Conservation (phyloP, 2,113 vertebrate genomes). For the Chaenogobius annularis region DNA sequence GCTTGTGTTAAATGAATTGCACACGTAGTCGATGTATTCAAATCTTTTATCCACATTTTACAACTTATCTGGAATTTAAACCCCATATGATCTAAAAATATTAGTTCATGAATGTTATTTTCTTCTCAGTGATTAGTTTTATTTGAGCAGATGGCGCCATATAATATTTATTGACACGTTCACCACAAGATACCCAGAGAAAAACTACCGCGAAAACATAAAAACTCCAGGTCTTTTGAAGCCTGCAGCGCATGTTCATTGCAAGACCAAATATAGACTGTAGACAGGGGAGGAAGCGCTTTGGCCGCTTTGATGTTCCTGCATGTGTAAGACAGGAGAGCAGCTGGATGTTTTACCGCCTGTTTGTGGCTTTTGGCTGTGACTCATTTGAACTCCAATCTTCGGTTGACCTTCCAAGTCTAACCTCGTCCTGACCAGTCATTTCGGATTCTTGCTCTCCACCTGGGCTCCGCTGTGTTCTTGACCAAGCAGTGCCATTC, state of each 20-base stretch:
- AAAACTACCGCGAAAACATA: conserved; percentile 16
- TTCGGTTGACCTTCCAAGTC: conserved; percentile 25
- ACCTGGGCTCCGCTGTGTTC: neutral
- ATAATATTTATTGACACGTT: neutral
- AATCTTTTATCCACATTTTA: no score
- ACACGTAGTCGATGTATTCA: no score
- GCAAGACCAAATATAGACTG: conserved; percentile 36
- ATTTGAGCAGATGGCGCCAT: neutral
- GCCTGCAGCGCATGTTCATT: conserved; percentile 42
- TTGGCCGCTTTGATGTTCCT: conserved; percentile 48
- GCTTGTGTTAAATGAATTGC: no score
- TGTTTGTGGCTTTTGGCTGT: conserved; percentile 58
- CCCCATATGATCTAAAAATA: neutral
- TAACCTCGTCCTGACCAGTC: conserved; percentile 15
- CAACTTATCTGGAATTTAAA: neutral
- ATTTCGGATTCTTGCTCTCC: neutral
- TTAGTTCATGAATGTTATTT: neutral
- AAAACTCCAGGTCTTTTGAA: conserved; percentile 26
- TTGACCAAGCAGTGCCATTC: neutral
- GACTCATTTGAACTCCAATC: conserved; percentile 41
- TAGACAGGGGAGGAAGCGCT: conserved; percentile 43
- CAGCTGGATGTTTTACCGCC: conserved; percentile 32
- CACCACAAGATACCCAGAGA: neutral
- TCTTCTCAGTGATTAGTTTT: neutral
- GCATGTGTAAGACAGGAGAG: conserved; percentile 1